phyloP scores from a whole-genome alignment of 1,140 invertebrate species.

The Aphaenogaster floridana region DNA sequence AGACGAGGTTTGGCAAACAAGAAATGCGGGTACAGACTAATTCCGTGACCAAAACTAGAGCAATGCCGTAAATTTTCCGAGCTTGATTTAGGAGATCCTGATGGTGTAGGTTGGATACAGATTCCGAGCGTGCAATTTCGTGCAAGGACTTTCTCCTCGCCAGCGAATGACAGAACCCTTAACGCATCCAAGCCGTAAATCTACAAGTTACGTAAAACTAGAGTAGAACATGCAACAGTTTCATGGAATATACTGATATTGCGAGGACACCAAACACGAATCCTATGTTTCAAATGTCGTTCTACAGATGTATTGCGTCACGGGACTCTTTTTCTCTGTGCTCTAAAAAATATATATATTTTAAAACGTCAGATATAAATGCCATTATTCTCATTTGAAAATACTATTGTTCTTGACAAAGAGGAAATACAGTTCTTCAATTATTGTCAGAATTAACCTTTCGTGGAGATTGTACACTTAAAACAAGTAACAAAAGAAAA shows the following conservation, averaged over 20 bases:
- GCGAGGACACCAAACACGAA: neutral
- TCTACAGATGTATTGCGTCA: neutral
- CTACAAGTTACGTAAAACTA: conserved; percentile 73
- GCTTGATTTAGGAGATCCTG: conserved; percentile 62
- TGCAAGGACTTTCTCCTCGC: conserved; percentile 41
- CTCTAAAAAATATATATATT: neutral
- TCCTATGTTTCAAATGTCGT: neutral
- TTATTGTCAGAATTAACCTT: neutral
- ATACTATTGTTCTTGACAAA: neutral
- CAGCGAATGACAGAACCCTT: neutral
- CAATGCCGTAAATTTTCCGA: conserved; percentile 70
- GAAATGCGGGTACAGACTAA: conserved; percentile 15
- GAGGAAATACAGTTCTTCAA: neutral
- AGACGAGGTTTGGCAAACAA: neutral
- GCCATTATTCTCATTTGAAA: neutral
- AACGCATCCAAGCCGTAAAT: conserved; percentile 70
- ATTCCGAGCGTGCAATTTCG: conserved; percentile 59
- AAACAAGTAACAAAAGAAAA: neutral
- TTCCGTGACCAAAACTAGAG: conserved; percentile 72
- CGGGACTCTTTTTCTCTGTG: neutral
- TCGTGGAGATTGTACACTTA: neutral
- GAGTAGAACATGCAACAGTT: conserved; percentile 74
- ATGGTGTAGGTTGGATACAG: conserved; percentile 33
- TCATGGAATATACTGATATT: conserved; percentile 52
- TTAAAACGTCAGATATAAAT: neutral